Conservation (phyloP, 2,797 vertebrate species). For the Lutjanus campechanus region DNA sequence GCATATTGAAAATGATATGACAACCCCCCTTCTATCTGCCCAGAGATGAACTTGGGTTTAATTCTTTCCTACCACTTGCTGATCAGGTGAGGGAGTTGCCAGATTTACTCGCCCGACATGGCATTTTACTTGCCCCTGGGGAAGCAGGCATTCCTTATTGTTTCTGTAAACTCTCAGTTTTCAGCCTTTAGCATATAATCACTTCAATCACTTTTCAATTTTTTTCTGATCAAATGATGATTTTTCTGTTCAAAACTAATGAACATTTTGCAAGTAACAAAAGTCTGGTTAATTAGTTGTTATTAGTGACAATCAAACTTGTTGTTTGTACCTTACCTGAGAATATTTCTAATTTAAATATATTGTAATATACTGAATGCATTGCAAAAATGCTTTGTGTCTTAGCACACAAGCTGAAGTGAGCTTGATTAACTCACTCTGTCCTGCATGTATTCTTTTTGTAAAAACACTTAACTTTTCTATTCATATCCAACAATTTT, state of each 20-base stretch:
- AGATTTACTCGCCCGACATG: no score
- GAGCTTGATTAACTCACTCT: conserved; percentile 69
- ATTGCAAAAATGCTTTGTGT: conserved; percentile 30
- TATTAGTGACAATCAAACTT: conserved; percentile 2
- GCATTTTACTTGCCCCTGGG: no score
- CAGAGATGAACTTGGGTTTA: no score
- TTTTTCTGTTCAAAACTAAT: conserved; percentile 3
- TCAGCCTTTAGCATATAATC: conserved; percentile 15
- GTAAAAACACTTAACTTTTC: conserved; percentile 73
- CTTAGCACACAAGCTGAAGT: conserved; percentile 33
- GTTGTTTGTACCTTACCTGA: conserved; percentile 15
- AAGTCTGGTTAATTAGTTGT: conserved; percentile 16
- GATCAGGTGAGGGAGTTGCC: no score
- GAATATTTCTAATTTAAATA: conserved; percentile 20
- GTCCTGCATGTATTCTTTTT: conserved; percentile 37
- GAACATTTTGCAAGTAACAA: conserved; percentile 12
- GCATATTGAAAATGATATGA: no score
- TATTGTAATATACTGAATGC: conserved; percentile 26
- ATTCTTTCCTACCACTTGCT: no score
- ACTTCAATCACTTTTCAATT: no score
- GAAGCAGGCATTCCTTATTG: no score
- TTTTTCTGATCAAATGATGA: conserved; percentile 9
- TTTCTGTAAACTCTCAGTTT: conserved; percentile 14
- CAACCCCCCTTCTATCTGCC: no score
- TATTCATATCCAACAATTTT: conserved; percentile 81